phyloP scores from a whole-genome alignment of 2,113 vertebrate species.

The Eretmodus cyanostictus region DNA sequence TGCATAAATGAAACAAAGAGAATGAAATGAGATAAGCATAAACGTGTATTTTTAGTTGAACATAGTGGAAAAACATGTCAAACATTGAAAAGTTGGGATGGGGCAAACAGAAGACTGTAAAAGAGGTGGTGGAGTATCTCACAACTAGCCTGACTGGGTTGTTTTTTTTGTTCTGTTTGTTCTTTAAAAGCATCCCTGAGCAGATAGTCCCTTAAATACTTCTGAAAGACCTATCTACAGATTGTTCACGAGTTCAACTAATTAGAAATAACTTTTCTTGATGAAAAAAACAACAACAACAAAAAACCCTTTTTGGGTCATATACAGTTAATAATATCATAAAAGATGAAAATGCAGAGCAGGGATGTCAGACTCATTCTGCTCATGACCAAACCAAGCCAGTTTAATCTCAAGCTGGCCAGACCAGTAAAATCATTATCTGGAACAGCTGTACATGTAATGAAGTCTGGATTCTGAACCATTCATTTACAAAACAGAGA shows the following conservation, averaged over 20 bases:
- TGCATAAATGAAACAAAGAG: not conserved
- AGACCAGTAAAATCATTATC: not conserved
- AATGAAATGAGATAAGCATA: not conserved
- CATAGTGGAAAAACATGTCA: not conserved
- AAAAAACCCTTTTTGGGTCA: accelerated
- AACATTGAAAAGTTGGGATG: not conserved
- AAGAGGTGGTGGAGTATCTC: not conserved
- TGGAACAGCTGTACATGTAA: not conserved
- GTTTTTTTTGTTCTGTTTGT: not conserved
- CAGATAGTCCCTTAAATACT: not conserved
- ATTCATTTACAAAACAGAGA: not conserved
- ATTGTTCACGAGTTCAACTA: not conserved
- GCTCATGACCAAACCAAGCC: not conserved
- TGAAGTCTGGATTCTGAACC: not conserved
- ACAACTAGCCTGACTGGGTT: not conserved
- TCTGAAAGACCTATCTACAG: no score
- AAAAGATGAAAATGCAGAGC: not conserved
- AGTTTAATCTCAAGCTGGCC: not conserved
- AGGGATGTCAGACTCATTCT: not conserved
- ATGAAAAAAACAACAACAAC: not conserved
- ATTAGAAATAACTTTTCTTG: not conserved
- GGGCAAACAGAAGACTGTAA: not conserved
- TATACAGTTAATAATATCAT: not conserved
- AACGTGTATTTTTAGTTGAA: not conserved
- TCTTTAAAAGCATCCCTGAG: not conserved